Base-by-base conservation (phyloP, 2,113 vertebrate genomes). In the Vanacampus margaritifer region DNA sequence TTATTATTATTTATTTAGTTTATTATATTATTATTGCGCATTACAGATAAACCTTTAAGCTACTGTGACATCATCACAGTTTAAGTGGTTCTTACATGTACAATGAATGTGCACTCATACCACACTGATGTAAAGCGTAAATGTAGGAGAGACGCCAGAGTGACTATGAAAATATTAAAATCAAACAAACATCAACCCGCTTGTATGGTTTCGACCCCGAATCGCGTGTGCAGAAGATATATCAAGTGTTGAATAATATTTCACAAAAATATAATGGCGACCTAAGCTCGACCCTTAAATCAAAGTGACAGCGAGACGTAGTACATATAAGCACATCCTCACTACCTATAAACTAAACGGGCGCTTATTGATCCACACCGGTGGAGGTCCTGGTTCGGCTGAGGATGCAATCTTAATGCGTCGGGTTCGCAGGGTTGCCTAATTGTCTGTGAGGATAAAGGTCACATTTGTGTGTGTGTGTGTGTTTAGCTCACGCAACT, bases 271-370 rank as follows among this genome's bases (percentile, higher is more conserved):
- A 72, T 62, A 83, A 80, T 76, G 56, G 86, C 48, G 78, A 84
- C 83, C 82, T n/a, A 16, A 54, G 60, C 71, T 79, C 67, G 81
- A 89, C 84, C 92, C 68, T 67, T 54, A 91, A 91, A 90, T 92
- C 88, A 91, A 69, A 81, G 60, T 78, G 84, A 85, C 84, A 75
- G 45, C 24, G 57, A 76, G 82, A 80, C 80, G 73, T 69, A 77
- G 83, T 73, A 78, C 65, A 67, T 84, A 75, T 80, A 69, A 86
- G 86, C 74, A 79, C 81, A 79, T 68, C 76, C 78, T 64, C 10
- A 35, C 68, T 14, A 39, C 82, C 89, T 81, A 91, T 92, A 92
- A 92, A 91, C 89, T 85, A 89, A 88, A 87, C 69, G 88, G 91
- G 84, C 91, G 84, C 83, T 28, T 92, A 92, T 93, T 90, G 92